A percentile compares a stretch with the other conserved stretches of the same genome.
phyloP scores from a whole-genome alignment of 1,140 invertebrate genomes.

The Magallana ariakensis region DNA sequence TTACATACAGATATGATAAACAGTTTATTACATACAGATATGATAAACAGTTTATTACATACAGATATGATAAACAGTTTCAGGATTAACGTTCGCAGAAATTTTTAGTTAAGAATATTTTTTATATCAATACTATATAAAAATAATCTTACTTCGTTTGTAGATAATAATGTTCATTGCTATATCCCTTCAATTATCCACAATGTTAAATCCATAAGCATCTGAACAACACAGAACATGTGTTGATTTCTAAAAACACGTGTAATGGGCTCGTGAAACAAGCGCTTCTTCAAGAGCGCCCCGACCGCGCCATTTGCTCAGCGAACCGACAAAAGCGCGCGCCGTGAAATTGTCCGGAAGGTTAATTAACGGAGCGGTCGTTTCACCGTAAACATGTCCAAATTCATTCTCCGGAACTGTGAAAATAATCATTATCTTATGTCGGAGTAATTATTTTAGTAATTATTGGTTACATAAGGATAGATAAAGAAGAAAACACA shows the following conservation, averaged over 20 bases:
- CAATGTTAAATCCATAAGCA: background rate
- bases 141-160: too few relatives aligned
- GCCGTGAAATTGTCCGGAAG: background rate
- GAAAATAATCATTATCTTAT: slow-evolving; percentile 26
- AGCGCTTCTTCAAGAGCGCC: background rate
- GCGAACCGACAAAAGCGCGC: slow-evolving; percentile 15
- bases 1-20: too few relatives aligned
- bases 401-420: background rate
- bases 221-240: background rate
- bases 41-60: too few relatives aligned
- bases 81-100: too few relatives aligned
- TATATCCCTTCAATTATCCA: background rate
- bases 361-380: background rate
- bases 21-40: too few relatives aligned
- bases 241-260: background rate
- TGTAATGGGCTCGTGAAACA: slow-evolving; percentile 7
- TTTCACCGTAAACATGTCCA: background rate
- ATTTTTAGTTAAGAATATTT: too few relatives aligned
- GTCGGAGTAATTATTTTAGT: background rate
- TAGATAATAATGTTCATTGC: too few relatives aligned
- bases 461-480: background rate
- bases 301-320: background rate
- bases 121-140: too few relatives aligned
- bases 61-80: too few relatives aligned
- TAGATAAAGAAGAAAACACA: background rate